Evolutionary conservation across 2,888 invertebrate genomes (phyloP).

Genomic region (Nephrotoma flavescens): DNA sequence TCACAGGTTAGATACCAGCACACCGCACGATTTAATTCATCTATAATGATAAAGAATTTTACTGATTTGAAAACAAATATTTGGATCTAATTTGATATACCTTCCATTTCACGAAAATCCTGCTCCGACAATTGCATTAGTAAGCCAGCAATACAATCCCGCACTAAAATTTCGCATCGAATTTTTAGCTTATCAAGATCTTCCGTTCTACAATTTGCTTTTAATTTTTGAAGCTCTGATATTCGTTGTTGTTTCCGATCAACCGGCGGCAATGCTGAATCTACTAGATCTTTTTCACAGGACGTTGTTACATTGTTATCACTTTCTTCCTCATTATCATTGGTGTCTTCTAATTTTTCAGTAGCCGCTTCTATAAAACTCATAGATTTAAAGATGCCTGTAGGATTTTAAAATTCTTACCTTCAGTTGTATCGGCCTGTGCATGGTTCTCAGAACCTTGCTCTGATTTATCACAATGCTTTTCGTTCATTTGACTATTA

Average conservation of each 20-base stretch:
- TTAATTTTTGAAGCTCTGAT: slow-evolving; percentile 53
- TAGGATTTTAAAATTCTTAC: background rate
- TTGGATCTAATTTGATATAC: slow-evolving; percentile 28
- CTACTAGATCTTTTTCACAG: slow-evolving; percentile 50
- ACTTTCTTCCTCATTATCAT: slow-evolving; percentile 32
- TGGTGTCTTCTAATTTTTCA: slow-evolving; percentile 10
- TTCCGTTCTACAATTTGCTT: slow-evolving; percentile 67
- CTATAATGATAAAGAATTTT: slow-evolving; percentile 31
- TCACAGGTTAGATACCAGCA: slow-evolving; percentile 90
- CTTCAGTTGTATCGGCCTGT: background rate
- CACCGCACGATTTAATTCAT: slow-evolving; percentile 74
- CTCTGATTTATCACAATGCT: background rate
- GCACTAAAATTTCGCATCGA: slow-evolving; percentile 57
- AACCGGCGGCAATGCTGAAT: slow-evolving; percentile 51
- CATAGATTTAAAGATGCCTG: background rate
- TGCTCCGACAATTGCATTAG: slow-evolving; percentile 65
- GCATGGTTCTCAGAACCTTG: background rate
- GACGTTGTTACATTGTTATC: slow-evolving; percentile 37
- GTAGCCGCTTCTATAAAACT: background rate
- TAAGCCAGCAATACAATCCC: slow-evolving; percentile 70
- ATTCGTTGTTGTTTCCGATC: slow-evolving; percentile 51
- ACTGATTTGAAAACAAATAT: slow-evolving; percentile 12
- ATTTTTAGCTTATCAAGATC: slow-evolving; percentile 57
- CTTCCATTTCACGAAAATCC: slow-evolving; percentile 77
- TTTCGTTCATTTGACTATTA: background rate